These are phyloP conservation scores for Acipenser transmontanus DNA, from an alignment of 2,797 vertebrate species.

Conservation along the genomic window DNA sequence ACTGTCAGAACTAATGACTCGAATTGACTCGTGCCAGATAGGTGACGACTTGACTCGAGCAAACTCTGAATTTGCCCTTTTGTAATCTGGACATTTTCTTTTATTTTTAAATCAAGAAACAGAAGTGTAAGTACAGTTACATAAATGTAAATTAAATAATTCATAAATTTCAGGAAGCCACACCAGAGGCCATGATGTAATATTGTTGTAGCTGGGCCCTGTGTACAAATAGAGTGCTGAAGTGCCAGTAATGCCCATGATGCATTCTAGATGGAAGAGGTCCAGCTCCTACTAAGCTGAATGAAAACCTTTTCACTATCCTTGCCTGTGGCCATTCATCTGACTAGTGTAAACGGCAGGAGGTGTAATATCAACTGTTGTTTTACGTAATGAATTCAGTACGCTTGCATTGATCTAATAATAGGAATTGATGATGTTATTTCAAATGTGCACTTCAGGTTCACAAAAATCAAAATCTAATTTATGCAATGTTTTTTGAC, in stretches of 20 bases:
- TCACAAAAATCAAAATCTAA: too few relatives aligned
- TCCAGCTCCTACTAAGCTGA: conserved; percentile 56
- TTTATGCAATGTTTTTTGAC: too few relatives aligned
- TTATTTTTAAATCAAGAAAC: too few relatives aligned
- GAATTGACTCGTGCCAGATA: too few relatives aligned
- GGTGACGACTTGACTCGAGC: too few relatives aligned
- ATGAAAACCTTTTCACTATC: conserved; percentile 59
- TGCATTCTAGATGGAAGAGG: conserved; percentile 57
- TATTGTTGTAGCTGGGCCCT: neutral
- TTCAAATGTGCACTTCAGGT: too few relatives aligned
- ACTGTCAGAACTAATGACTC: too few relatives aligned
- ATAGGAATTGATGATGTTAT: neutral
- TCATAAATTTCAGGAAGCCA: neutral
- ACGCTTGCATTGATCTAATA: conserved; percentile 8
- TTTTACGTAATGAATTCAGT: conserved; percentile 21
- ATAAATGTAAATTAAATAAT: too few relatives aligned
- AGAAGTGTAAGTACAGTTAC: too few relatives aligned
- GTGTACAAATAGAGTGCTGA: neutral
- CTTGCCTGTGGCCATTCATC: conserved; percentile 54
- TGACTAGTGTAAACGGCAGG: conserved; percentile 45
- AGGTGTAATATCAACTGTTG: conserved; percentile 13
- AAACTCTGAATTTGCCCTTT: too few relatives aligned
- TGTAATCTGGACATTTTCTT: too few relatives aligned
- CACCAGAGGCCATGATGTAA: neutral
- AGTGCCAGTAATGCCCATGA: conserved; percentile 49